These are phyloP conservation scores for Lates calcarifer DNA, from an alignment of 2,113 vertebrate genomes.

Conservation along the genomic window DNA sequence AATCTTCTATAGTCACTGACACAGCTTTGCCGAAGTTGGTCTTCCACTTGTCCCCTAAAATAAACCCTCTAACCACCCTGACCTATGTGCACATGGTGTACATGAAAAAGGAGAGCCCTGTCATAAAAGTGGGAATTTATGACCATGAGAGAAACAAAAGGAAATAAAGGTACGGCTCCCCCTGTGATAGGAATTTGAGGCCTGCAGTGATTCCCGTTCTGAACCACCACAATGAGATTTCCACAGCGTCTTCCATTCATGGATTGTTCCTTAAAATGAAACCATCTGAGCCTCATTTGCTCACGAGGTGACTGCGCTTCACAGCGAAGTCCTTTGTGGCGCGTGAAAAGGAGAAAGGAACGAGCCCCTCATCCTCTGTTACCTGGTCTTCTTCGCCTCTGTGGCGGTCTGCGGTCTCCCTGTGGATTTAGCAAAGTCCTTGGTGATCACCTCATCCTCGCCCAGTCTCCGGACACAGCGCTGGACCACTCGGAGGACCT, in stretches of 20 bases:
- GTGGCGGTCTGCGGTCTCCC: conserved; percentile 14
- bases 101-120: neutral
- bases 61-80: neutral
- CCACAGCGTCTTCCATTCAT: conserved; percentile 38
- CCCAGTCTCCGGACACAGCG: conserved; percentile 86
- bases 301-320: neutral
- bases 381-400: conserved; percentile 51
- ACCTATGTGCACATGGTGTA: neutral
- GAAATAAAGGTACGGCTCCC: conserved; percentile 9
- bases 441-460: conserved; percentile 85
- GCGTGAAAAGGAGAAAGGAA: neutral
- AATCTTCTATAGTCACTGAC: neutral
- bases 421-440: conserved; percentile 65
- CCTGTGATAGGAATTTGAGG: conserved; percentile 21
- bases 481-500: conserved; percentile 85
- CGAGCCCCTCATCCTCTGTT: conserved; percentile 33
- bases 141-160: conserved; percentile 31
- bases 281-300: conserved; percentile 24
- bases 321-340: conserved; percentile 12
- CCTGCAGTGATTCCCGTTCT: conserved; percentile 20
- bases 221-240: conserved; percentile 15
- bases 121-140: conserved; percentile 49
- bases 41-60: neutral
- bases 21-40: neutral
- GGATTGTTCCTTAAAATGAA: conserved; percentile 47